These are phyloP conservation scores for Psammodynastes pulverulentus DNA, from an alignment of 2,113 vertebrate species.

Conservation along the genomic window DNA sequence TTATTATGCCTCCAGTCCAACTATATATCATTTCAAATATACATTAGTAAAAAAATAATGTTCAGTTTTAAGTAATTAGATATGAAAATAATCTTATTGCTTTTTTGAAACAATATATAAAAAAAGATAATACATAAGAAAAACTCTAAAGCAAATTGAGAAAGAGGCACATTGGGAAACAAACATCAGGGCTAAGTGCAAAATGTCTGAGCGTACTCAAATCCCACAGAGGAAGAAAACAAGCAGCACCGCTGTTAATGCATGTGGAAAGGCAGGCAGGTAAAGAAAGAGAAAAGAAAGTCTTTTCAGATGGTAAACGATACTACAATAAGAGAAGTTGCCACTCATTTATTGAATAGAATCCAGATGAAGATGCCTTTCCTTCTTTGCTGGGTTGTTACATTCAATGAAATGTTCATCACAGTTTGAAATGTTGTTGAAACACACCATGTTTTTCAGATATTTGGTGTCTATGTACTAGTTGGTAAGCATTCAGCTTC, in stretches of 20 bases:
- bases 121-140: neutral
- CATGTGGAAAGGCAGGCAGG: neutral
- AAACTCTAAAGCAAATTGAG: neutral
- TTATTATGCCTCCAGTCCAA: neutral
- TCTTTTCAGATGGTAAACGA: neutral
- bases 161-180: neutral
- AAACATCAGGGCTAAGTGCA: neutral
- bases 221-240: neutral
- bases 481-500: neutral
- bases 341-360: neutral
- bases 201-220: neutral
- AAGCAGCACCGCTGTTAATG: neutral
- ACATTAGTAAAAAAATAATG: neutral
- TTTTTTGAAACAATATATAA: neutral
- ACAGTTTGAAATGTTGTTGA: neutral
- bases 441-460: neutral
- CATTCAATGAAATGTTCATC: neutral
- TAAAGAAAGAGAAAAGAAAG: neutral
- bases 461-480: neutral
- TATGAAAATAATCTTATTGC: neutral
- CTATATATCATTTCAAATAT: neutral
- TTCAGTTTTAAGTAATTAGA: neutral
- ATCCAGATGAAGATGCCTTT: neutral
- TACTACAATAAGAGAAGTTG: neutral
- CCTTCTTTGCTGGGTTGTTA: neutral